These are phyloP conservation scores for Labeo rohita DNA, from an alignment of 2,113 vertebrate genomes.

Conservation along the genomic window DNA sequence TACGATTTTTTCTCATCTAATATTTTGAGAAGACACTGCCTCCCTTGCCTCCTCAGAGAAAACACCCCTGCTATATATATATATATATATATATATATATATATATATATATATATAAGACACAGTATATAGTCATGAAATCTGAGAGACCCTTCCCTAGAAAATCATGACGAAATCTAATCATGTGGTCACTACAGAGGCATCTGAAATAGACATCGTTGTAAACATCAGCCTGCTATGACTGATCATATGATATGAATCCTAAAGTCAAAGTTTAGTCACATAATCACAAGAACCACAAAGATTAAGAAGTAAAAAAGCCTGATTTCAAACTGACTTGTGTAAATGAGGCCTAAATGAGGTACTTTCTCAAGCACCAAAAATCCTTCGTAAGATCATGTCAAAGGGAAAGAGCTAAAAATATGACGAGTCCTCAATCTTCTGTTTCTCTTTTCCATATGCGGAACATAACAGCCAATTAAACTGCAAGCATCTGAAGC, in stretches of 20 bases:
- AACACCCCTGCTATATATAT: too few relatives aligned
- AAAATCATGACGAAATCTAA: background rate
- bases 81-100: too few relatives aligned
- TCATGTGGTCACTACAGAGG: background rate
- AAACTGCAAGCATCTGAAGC: conserved; percentile 33
- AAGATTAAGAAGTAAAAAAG: background rate
- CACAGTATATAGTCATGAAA: background rate
- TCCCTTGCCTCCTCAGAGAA: too few relatives aligned
- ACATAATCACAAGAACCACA: too few relatives aligned
- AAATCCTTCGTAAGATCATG: background rate
- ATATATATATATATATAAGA: too few relatives aligned
- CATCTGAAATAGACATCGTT: background rate
- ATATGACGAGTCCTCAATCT: background rate
- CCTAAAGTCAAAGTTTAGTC: too few relatives aligned
- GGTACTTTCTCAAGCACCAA: background rate
- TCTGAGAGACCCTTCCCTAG: background rate
- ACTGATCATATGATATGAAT: background rate
- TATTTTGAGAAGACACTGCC: too few relatives aligned
- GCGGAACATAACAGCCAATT: conserved; percentile 11
- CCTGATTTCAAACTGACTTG: background rate
- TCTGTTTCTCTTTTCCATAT: background rate
- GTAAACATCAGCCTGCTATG: background rate
- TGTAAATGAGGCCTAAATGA: background rate
- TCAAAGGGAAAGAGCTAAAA: background rate
- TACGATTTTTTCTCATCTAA: too few relatives aligned